Percentiles rank a stretch among this genome's conserved stretches.
phyloP scores from a whole-genome alignment of 2,113 vertebrate species.

The Lates calcarifer region DNA sequence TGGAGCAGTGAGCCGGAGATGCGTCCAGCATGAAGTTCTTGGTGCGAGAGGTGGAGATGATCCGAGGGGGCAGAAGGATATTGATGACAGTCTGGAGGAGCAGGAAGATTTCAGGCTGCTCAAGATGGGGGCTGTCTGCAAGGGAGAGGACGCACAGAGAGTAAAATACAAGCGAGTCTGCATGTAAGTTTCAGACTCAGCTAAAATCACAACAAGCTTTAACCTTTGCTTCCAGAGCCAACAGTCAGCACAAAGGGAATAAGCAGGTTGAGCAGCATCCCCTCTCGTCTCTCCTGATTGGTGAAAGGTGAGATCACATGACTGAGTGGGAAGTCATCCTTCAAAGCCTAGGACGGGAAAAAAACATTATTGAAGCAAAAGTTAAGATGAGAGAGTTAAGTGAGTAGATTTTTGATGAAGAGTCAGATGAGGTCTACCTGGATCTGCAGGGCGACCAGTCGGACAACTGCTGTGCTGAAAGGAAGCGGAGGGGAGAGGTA shows the following conservation, averaged over 20 bases:
- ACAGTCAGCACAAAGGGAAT: conserved; percentile 99
- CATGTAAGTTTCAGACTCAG: too few relatives aligned
- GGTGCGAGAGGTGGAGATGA: conserved; percentile 98
- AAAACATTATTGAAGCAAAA: neutral
- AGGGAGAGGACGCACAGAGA: neutral
- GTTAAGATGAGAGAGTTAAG: neutral
- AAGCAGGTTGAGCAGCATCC: conserved; percentile 99
- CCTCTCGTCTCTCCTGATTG: conserved; percentile 99
- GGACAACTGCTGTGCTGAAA: conserved; percentile 99
- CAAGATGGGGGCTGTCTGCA: conserved; percentile 95
- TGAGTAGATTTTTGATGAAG: neutral
- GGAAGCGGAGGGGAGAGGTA: conserved; percentile 99
- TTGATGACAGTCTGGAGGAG: conserved; percentile 98
- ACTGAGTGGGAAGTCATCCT: conserved; percentile 98
- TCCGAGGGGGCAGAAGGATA: conserved; percentile 95
- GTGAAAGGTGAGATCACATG: conserved; percentile 99
- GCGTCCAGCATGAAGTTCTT: conserved; percentile 99
- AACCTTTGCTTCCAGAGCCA: conserved; percentile 99
- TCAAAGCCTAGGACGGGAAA: conserved; percentile 89
- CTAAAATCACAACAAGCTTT: neutral
- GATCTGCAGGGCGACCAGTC: conserved; percentile 98
- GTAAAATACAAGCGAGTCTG: neutral
- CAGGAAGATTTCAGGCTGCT: conserved; percentile 95
- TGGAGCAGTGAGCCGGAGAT: conserved; percentile 97
- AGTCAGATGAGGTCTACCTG: conserved; percentile 84